These are phyloP conservation scores for Mugil cephalus DNA, from an alignment of 2,113 vertebrate species.

Conservation along the genomic window DNA sequence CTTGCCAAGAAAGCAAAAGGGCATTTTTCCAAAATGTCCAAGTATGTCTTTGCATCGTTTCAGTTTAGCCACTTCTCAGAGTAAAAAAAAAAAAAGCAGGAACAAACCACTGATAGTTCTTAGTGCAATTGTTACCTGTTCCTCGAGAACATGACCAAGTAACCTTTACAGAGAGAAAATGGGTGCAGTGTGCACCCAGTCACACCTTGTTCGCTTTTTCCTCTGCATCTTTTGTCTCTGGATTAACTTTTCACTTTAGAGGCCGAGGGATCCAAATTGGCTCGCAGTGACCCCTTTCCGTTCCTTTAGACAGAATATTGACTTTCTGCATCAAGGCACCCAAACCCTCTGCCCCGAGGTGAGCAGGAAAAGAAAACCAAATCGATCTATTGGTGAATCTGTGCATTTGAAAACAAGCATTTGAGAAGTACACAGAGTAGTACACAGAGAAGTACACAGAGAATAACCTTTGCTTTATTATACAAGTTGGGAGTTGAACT, in stretches of 20 bases:
- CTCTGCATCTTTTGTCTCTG: constrained; percentile 59
- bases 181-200: constrained; percentile 18
- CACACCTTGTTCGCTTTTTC: constrained; percentile 56
- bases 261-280: constrained; percentile 62
- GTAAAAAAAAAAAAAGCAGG: too few species aligned
- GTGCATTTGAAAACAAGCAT: constrained; percentile 38
- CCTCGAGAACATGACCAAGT: constrained; percentile 31
- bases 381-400: constrained; percentile 42
- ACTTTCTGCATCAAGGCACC: constrained; percentile 44
- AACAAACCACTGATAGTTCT: too few species aligned
- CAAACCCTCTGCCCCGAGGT: constrained; percentile 32
- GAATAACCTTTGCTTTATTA: constrained; percentile 42
- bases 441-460: too few species aligned
- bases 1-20: too few species aligned
- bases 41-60: too few species aligned
- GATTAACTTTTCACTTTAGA: constrained; percentile 56
- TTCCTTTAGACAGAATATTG: constrained; percentile 57
- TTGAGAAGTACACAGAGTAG: constrained; percentile 24
- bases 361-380: constrained; percentile 16
- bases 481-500: constrained; percentile 31
- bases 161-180: constrained; percentile 44
- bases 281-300: constrained; percentile 57
- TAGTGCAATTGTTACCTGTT: background rate
- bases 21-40: too few species aligned
- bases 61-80: too few species aligned